Evolutionary conservation across 2,888 invertebrate species (phyloP).

Genomic region (Tanaodytes sp.): DNA sequence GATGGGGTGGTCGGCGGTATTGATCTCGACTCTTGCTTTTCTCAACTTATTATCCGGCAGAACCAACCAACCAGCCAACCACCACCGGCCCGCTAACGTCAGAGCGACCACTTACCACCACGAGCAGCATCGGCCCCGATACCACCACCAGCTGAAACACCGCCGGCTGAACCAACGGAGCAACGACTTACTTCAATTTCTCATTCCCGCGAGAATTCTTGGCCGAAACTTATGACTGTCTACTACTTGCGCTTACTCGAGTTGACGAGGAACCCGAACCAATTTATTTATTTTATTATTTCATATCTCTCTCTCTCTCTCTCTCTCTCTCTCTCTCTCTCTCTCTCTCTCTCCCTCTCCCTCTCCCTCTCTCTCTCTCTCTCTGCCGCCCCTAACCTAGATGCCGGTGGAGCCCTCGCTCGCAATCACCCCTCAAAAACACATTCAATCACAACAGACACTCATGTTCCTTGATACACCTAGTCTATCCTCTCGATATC

Average conservation of each 20-base stretch:
- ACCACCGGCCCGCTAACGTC: constrained; percentile 59
- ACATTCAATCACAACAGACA: too few relatives aligned
- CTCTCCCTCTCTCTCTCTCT: neutral
- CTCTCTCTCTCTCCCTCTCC: neutral
- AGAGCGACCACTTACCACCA: constrained; percentile 58
- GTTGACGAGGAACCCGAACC: constrained; percentile 36
- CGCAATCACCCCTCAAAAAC: too few relatives aligned
- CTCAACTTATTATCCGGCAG: constrained; percentile 72
- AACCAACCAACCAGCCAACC: constrained; percentile 63
- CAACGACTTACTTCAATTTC: constrained; percentile 69
- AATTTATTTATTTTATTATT: too few relatives aligned
- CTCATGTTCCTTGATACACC: too few relatives aligned
- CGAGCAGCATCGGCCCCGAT: constrained; percentile 54
- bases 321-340: constrained; percentile 15
- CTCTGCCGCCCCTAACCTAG: neutral
- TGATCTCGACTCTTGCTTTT: constrained; percentile 73
- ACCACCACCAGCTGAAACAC: constrained; percentile 50
- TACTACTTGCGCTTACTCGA: constrained; percentile 40
- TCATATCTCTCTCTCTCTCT: too few relatives aligned
- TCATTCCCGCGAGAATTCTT: constrained; percentile 71
- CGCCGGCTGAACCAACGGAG: constrained; percentile 57
- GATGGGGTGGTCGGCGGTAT: constrained; percentile 68
- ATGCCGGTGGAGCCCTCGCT: too few relatives aligned
- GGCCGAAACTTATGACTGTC: constrained; percentile 69
- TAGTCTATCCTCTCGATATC: too few relatives aligned